These are phyloP conservation scores for Ibycter americanus DNA, from an alignment of 2,797 vertebrate species.

Conservation along the genomic window DNA sequence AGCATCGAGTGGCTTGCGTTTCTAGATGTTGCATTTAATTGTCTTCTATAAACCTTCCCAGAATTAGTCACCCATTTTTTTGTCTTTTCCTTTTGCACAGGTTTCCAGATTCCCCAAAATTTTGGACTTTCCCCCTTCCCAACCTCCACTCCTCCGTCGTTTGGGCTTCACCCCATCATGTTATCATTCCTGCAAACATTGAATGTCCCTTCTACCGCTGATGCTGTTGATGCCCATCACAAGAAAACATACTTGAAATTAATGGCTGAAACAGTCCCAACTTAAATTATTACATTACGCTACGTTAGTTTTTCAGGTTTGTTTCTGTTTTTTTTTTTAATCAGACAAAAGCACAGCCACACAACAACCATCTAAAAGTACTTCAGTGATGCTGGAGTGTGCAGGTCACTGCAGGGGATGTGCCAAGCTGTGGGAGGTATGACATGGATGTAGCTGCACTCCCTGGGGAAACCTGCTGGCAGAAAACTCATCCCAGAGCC, in stretches of 20 bases:
- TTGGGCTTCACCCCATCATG: not conserved
- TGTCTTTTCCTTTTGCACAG: accelerated
- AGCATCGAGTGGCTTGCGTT: not conserved
- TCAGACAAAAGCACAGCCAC: not conserved
- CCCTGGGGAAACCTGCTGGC: not conserved
- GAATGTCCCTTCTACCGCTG: not conserved
- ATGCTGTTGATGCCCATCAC: not conserved
- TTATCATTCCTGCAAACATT: not conserved
- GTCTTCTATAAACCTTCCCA: not conserved
- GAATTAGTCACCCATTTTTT: not conserved
- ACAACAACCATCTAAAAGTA: not conserved
- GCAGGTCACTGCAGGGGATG: accelerated
- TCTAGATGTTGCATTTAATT: not conserved
- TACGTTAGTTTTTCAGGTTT: not conserved
- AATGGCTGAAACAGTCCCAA: not conserved
- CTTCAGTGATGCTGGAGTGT: not conserved
- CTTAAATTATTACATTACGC: not conserved
- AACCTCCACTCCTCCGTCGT: not conserved
- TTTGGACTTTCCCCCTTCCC: not conserved
- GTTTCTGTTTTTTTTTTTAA: not conserved
- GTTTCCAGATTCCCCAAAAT: not conserved
- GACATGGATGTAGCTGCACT: not conserved
- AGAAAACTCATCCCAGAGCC: not conserved
- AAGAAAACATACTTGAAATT: not conserved
- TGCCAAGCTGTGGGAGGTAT: not conserved